These are phyloP conservation scores for Polymixis flavicincta DNA, from an alignment of 2,888 invertebrate species.

Conservation along the genomic window DNA sequence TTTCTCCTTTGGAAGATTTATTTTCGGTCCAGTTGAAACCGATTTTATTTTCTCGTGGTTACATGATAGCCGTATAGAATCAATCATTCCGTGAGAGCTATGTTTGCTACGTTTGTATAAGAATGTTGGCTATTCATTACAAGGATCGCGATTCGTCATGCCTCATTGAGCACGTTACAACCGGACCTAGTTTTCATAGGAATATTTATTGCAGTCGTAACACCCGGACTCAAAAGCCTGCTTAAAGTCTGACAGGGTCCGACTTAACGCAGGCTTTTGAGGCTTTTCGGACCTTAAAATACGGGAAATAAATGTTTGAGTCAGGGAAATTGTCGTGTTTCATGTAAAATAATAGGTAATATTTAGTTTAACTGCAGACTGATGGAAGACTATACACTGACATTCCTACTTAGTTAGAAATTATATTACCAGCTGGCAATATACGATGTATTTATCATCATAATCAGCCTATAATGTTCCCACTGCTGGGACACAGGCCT, in stretches of 20 bases:
- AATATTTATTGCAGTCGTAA: constrained; percentile 3
- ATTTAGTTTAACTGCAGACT: neutral
- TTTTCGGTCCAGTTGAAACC: neutral
- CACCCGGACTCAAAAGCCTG: neutral
- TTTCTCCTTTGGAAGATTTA: neutral
- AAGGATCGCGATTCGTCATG: neutral
- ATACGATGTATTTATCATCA: neutral
- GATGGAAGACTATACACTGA: neutral
- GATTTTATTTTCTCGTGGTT: neutral
- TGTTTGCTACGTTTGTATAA: neutral
- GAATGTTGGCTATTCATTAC: neutral
- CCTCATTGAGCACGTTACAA: neutral
- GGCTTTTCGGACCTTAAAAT: neutral
- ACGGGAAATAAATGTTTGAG: neutral
- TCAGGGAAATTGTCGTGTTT: neutral
- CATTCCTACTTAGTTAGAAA: neutral
- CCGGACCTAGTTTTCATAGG: neutral
- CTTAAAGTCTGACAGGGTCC: neutral
- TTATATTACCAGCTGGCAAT: neutral
- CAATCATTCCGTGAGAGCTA: neutral
- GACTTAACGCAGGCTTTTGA: no score
- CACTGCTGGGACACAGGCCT: no score
- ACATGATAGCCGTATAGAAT: neutral
- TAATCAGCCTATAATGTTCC: no score
- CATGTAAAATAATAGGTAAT: neutral